Evolutionary conservation across 2,888 invertebrate genomes (phyloP).

Genomic region (Noctuana brunneofusca): DNA sequence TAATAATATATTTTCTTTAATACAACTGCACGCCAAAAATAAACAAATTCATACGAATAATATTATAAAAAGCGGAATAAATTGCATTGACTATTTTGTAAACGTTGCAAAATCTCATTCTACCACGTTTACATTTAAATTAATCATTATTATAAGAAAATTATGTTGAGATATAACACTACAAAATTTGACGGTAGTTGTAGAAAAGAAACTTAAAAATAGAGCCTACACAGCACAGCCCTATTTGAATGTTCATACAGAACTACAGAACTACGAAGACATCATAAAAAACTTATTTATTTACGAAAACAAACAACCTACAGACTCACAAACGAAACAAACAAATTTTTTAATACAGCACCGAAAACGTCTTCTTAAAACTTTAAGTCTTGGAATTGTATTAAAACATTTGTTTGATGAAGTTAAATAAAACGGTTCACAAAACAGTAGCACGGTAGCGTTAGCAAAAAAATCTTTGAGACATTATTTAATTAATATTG

Average conservation of each 20-base stretch:
- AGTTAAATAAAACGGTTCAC: neutral
- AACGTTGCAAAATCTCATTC: conserved; percentile 10
- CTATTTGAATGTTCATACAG: conserved; percentile 39
- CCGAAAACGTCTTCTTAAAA: neutral
- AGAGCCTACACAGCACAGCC: conserved; percentile 47
- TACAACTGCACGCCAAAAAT: conserved; percentile 23
- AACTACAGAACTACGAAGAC: neutral
- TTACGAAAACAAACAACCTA: neutral
- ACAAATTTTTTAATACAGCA: neutral
- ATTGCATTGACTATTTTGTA: conserved; percentile 7
- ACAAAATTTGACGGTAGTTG: conserved; percentile 37
- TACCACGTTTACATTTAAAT: conserved; percentile 7
- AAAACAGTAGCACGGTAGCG: neutral
- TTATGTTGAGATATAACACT: neutral
- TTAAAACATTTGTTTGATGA: neutral
- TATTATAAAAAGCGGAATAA: neutral
- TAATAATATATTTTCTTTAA: no score
- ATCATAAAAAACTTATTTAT: conserved; percentile 7
- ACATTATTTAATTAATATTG: neutral
- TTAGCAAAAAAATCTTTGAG: neutral
- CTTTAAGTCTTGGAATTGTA: neutral
- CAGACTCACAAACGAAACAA: neutral
- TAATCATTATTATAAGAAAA: neutral
- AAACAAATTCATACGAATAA: neutral
- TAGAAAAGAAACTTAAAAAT: conserved; percentile 38